phyloP scores from a whole-genome alignment of 2,797 vertebrate species.

The Enoplosus armatus region DNA sequence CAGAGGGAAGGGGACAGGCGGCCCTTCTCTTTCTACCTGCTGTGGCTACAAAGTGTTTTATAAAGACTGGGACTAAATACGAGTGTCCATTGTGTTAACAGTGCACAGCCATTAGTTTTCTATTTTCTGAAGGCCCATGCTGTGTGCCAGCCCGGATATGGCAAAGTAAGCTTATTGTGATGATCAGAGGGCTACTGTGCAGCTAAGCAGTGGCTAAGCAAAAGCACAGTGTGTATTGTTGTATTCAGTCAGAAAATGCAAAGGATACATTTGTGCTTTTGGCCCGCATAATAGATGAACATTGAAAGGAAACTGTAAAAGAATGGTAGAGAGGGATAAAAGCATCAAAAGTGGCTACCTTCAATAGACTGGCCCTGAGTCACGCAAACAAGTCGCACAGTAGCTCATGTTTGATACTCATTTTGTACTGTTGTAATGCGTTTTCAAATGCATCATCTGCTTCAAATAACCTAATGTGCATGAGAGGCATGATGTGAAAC shows the following conservation, averaged over 20 bases:
- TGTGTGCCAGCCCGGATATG: constrained; percentile 80
- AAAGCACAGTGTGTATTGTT: constrained; percentile 80
- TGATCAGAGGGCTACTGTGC: constrained; percentile 76
- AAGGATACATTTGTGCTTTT: constrained; percentile 83
- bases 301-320: constrained; percentile 83
- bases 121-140: constrained; percentile 78
- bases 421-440: constrained; percentile 15
- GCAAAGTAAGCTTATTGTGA: constrained; percentile 81
- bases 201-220: constrained; percentile 59
- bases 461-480: constrained; percentile 34
- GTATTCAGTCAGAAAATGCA: constrained; percentile 76
- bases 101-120: constrained; percentile 80
- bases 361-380: constrained; percentile 66
- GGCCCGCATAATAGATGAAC: constrained; percentile 63
- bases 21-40: constrained; percentile 84
- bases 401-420: constrained; percentile 28
- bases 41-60: constrained; percentile 83
- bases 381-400: constrained; percentile 70
- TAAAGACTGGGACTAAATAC: constrained; percentile 82
- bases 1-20: constrained; percentile 82
- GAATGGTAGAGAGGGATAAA: constrained; percentile 75
- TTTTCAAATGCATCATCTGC: constrained; percentile 46
- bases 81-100: constrained; percentile 83
- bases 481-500: constrained; percentile 15
- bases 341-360: constrained; percentile 70